Percentiles rank a stretch among this genome's conserved stretches.
These are phyloP conservation scores for Tipula lateralis DNA, from an alignment of 2,888 invertebrate genomes.

Conservation along the genomic window DNA sequence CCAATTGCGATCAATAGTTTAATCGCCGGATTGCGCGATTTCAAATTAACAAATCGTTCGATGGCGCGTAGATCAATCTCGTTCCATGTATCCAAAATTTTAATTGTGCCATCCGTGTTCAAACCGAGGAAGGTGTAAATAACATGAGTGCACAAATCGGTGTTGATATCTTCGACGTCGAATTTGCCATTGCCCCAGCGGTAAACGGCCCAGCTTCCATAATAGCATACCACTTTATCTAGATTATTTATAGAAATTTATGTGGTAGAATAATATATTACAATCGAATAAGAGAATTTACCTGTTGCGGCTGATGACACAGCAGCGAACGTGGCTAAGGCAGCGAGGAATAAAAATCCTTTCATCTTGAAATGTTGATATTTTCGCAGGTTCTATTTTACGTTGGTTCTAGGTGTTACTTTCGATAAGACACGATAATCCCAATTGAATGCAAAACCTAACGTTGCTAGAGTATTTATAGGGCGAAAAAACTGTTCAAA, in stretches of 20 bases:
- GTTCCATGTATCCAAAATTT: slow-evolving; percentile 54
- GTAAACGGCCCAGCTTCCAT: slow-evolving; percentile 71
- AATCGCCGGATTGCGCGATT: slow-evolving; percentile 46
- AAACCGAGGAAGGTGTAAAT: slow-evolving; percentile 71
- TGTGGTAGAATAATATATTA: neutral
- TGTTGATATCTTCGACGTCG: slow-evolving; percentile 60
- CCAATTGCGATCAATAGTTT: slow-evolving; percentile 49
- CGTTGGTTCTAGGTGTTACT: neutral
- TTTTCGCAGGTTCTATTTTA: too few relatives aligned
- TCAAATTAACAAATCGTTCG: slow-evolving; percentile 46
- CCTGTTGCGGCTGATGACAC: neutral
- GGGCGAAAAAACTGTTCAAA: neutral
- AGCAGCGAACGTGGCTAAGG: neutral
- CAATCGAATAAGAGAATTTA: neutral
- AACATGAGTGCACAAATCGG: slow-evolving; percentile 66
- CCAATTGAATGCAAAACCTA: neutral
- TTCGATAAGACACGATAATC: neutral
- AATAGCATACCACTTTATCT: slow-evolving; percentile 69
- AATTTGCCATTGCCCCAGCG: slow-evolving; percentile 61
- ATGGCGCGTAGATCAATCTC: slow-evolving; percentile 57
- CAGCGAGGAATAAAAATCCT: neutral
- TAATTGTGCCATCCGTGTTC: slow-evolving; percentile 51
- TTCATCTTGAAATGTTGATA: neutral
- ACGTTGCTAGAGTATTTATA: neutral
- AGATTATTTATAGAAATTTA: slow-evolving; percentile 32